phyloP scores from a whole-genome alignment of 1,140 invertebrate genomes.

The Maconellicoccus hirsutus region DNA sequence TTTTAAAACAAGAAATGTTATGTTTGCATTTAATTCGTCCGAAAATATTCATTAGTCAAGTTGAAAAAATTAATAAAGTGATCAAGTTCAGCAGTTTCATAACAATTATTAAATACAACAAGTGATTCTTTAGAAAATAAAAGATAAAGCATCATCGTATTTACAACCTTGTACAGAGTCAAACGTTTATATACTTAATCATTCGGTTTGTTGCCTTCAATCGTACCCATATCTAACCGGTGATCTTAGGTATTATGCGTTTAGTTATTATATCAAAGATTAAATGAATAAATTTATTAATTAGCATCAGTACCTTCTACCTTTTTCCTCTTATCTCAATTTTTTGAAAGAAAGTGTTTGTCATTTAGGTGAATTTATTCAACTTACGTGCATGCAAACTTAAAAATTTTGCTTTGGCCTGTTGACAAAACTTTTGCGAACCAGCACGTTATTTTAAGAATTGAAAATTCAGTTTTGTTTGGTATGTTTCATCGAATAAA shows the following conservation, averaged over 20 bases:
- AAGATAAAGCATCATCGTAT: not conserved
- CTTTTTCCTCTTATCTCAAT: too few species aligned
- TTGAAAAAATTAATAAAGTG: too few species aligned
- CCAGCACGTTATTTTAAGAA: not conserved
- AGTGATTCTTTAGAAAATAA: not conserved
- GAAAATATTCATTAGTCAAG: too few species aligned
- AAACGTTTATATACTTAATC: not conserved
- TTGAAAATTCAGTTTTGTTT: conserved; percentile 5
- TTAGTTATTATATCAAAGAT: too few species aligned
- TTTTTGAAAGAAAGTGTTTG: not conserved
- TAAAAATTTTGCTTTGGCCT: not conserved
- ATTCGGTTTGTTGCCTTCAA: not conserved
- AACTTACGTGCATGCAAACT: not conserved
- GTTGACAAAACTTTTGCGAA: not conserved
- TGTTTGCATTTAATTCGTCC: too few species aligned
- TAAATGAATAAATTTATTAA: not conserved
- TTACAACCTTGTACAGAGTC: not conserved
- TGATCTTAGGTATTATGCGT: not conserved
- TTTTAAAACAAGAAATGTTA: too few species aligned
- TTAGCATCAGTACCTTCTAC: too few species aligned
- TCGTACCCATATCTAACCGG: not conserved
- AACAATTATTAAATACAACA: too few species aligned
- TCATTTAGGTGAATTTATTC: not conserved
- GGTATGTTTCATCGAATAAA: not conserved
- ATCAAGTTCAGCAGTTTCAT: too few species aligned